Conservation (phyloP, 2,797 vertebrate species). For the Acanthopagrus latus region DNA sequence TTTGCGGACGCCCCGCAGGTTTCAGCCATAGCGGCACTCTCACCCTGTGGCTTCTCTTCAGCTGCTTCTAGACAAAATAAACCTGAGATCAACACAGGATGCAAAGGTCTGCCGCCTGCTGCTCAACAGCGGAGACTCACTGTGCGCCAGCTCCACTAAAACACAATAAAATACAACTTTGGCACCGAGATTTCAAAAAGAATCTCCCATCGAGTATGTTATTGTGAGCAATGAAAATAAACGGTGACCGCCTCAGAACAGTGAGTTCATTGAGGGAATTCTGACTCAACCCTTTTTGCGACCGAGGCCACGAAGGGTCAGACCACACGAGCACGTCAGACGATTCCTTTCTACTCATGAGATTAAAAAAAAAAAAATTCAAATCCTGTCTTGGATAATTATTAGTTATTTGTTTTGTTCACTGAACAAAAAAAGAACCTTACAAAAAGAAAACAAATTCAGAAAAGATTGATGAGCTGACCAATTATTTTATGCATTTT, state of each 20-base stretch:
- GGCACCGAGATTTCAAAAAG: background rate
- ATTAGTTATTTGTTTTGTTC: too few species aligned
- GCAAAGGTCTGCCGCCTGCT: constrained; percentile 56
- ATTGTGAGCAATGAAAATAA: constrained; percentile 35
- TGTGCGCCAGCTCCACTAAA: constrained; percentile 13
- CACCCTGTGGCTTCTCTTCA: constrained; percentile 34
- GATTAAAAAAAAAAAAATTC: too few species aligned
- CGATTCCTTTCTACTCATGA: constrained; percentile 1
- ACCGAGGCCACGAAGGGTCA: background rate
- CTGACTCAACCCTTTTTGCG: constrained; percentile 1
- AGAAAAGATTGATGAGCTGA: too few species aligned
- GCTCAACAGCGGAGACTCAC: constrained; percentile 28
- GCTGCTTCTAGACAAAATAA: constrained; percentile 72
- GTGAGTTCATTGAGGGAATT: constrained; percentile 20
- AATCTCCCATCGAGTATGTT: constrained; percentile 24
- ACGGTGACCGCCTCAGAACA: constrained; percentile 22
- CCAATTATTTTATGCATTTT: background rate
- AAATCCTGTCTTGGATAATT: too few species aligned
- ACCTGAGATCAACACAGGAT: constrained; percentile 64
- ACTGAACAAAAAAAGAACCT: too few species aligned
- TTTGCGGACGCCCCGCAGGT: constrained; percentile 24
- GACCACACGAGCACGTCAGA: background rate
- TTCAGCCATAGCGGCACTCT: constrained; percentile 28
- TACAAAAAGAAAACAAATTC: background rate
- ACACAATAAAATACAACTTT: constrained; percentile 44